Evolutionary conservation across 2,113 vertebrate species (phyloP).

Genomic region (Hippopotamus amphibius): DNA sequence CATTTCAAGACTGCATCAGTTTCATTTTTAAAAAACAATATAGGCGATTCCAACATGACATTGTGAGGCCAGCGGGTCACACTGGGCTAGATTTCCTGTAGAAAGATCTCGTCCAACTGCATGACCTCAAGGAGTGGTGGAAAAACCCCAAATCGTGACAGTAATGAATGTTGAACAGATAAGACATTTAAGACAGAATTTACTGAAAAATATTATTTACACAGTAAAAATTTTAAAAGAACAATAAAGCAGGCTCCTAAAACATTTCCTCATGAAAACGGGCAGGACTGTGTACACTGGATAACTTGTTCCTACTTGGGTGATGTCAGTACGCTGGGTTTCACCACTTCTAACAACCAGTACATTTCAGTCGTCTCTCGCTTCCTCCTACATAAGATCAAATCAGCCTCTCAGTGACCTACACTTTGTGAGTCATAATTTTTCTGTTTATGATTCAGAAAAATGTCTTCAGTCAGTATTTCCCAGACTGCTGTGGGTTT

Average conservation of each 20-base stretch:
- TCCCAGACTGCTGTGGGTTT: constrained; percentile 87
- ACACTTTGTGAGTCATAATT: constrained; percentile 86
- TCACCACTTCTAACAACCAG: constrained; percentile 82
- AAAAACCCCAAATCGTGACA: background rate
- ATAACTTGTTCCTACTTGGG: constrained; percentile 82
- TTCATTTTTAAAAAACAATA: constrained; percentile 21
- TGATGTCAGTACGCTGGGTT: constrained; percentile 81
- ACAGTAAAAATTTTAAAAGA: background rate
- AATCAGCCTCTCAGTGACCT: constrained; percentile 86
- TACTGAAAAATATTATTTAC: background rate
- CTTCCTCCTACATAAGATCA: constrained; percentile 84
- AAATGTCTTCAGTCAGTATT: constrained; percentile 87
- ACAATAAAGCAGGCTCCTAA: constrained; percentile 62
- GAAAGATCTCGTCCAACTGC: background rate
- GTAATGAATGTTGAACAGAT: background rate
- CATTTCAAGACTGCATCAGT: background rate
- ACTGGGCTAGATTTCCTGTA: background rate
- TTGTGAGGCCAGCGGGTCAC: background rate
- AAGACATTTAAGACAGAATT: constrained; percentile 14
- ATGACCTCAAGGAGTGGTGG: background rate
- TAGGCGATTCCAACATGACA: background rate
- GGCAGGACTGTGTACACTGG: constrained; percentile 66
- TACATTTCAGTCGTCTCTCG: constrained; percentile 81
- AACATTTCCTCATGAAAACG: constrained; percentile 75
- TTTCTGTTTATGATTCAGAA: constrained; percentile 89